Percentiles rank a stretch among this genome's conserved stretches.
These are phyloP conservation scores for Brachionus sp. DNA, from an alignment of 1,140 invertebrate species.

Conservation along the genomic window DNA sequence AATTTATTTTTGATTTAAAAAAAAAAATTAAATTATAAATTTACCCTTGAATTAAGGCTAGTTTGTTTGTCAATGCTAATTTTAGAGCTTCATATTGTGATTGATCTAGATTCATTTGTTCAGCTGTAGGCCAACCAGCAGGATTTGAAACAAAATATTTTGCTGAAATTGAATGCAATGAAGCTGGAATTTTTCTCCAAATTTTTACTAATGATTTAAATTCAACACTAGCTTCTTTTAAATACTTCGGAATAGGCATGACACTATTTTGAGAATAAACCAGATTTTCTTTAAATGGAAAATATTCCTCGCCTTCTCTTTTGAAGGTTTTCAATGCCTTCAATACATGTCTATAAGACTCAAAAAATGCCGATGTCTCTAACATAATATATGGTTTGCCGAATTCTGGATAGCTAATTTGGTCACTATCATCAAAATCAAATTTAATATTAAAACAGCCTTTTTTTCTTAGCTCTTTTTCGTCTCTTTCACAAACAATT, in stretches of 20 bases:
- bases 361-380: constrained; percentile 62
- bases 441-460: constrained; percentile 17
- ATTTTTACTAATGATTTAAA: not conserved
- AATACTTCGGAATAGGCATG: constrained; percentile 29
- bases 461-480: not conserved
- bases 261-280: constrained; percentile 48
- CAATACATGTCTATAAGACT: constrained; percentile 60
- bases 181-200: no score
- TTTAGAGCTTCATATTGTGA: constrained; percentile 60
- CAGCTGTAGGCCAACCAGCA: constrained; percentile 51
- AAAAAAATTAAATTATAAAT: not conserved
- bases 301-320: not conserved
- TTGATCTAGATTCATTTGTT: constrained; percentile 52
- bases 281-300: constrained; percentile 57
- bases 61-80: constrained; percentile 59
- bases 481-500: constrained; percentile 12
- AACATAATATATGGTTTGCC: constrained; percentile 51
- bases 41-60: constrained; percentile 69
- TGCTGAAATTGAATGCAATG: not conserved
- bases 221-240: constrained; percentile 7
- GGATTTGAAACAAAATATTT: not conserved
- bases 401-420: not conserved
- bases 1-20: not conserved
- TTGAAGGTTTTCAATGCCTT: constrained; percentile 50
- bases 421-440: not conserved